Conservation (phyloP, 1,140 invertebrate species). For the Drosophila insularis region DNA sequence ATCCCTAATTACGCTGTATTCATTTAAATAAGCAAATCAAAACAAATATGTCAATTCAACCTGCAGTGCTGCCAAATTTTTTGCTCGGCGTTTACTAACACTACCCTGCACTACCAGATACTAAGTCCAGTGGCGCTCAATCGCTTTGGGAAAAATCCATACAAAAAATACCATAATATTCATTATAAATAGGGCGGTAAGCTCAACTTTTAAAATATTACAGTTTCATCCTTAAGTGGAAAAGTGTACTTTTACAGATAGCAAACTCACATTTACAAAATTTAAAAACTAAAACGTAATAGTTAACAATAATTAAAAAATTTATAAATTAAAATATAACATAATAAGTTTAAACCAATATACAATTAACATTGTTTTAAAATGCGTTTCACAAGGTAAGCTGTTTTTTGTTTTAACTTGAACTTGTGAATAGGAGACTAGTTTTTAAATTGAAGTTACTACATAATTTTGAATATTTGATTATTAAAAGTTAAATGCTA, state of each 20-base stretch:
- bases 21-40: neutral
- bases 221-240: conserved; percentile 29
- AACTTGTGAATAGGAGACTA: neutral
- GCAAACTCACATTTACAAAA: neutral
- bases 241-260: conserved; percentile 4
- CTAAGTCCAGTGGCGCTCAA: no score
- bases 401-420: no score
- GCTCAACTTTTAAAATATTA: conserved; percentile 52
- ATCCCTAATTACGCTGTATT: neutral
- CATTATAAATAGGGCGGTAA: conserved; percentile 51
- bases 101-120: no score
- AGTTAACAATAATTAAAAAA: neutral
- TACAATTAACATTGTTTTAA: conserved; percentile 6
- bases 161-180: conserved; percentile 32
- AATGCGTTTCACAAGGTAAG: conserved; percentile 71
- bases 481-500: no score
- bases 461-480: neutral
- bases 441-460: neutral
- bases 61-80: conserved; percentile 17
- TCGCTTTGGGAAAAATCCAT: no score
- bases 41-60: neutral
- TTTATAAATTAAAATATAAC: neutral
- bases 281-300: neutral
- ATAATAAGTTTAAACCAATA: neutral
- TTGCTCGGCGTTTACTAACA: neutral